Conservation (phyloP, 2,888 invertebrate species). For the Eudasyphora cyanicolor region DNA sequence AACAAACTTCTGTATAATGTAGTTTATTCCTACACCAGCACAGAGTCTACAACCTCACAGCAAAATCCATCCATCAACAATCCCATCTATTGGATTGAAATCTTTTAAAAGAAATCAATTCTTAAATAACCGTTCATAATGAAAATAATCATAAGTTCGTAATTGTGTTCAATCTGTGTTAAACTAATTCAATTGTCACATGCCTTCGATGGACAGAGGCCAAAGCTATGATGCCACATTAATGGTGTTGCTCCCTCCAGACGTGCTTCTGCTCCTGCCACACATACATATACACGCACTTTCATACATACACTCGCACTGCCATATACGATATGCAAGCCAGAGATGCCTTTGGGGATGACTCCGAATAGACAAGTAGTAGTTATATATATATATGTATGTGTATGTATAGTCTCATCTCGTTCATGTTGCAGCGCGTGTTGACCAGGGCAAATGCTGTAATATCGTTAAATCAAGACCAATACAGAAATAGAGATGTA, state of each 20-base stretch:
- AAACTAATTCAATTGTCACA: constrained; percentile 47
- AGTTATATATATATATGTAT: too few species aligned
- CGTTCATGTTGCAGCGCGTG: background rate
- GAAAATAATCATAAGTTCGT: background rate
- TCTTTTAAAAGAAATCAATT: background rate
- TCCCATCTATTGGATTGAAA: too few species aligned
- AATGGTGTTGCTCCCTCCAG: constrained; percentile 2
- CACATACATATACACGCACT: background rate
- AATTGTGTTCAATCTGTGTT: constrained; percentile 51
- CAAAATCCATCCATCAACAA: too few species aligned
- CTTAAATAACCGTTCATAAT: constrained; percentile 9
- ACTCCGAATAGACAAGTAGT: constrained; percentile 19
- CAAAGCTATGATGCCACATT: background rate
- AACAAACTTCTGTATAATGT: too few species aligned
- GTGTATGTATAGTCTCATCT: constrained; percentile 10
- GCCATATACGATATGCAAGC: too few species aligned
- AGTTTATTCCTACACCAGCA: too few species aligned
- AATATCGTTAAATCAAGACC: constrained; percentile 53
- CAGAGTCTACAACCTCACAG: too few species aligned
- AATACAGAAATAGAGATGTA: too few species aligned
- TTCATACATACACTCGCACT: background rate
- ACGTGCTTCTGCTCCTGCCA: background rate
- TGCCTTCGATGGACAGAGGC: constrained; percentile 18
- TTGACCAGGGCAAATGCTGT: constrained; percentile 35
- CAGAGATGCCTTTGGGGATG: background rate